Conservation (phyloP, 2,888 invertebrate genomes). For the Hirudinaria manillensis region DNA sequence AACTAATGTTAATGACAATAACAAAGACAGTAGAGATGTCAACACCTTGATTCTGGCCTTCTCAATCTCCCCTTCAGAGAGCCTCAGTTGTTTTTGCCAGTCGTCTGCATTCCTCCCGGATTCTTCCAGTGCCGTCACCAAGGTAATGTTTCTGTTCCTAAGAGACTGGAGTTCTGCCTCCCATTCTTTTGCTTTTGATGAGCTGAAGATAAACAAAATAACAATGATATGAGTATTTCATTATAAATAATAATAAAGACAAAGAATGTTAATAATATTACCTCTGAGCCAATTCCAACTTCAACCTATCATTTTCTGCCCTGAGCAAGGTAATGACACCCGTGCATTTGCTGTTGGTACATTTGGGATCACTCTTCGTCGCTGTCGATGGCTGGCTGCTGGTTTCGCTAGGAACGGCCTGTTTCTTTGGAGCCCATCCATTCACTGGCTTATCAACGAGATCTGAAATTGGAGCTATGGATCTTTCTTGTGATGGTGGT, state of each 20-base stretch:
- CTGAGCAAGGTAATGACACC: conserved; percentile 59
- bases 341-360: conserved; percentile 4
- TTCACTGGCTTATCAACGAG: background rate
- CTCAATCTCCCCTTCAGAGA: conserved; percentile 56
- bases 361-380: background rate
- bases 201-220: conserved; percentile 59
- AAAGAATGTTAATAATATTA: conserved; percentile 49
- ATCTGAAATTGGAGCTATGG: background rate
- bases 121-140: conserved; percentile 88
- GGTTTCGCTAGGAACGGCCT: too few species aligned
- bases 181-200: conserved; percentile 97
- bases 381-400: background rate
- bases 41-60: conserved; percentile 52
- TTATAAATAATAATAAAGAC: background rate
- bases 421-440: too few species aligned
- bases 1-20: background rate
- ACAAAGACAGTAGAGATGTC: background rate
- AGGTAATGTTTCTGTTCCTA: conserved; percentile 87
- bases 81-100: conserved; percentile 90
- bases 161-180: conserved; percentile 90
- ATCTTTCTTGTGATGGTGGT: too few species aligned
- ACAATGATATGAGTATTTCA: background rate
- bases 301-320: conserved; percentile 91
- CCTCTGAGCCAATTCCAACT: conserved; percentile 90
- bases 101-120: conserved; percentile 96